Conservation (phyloP, 2,113 vertebrate species). For the Pseudorhombus dupliciocellatus region DNA sequence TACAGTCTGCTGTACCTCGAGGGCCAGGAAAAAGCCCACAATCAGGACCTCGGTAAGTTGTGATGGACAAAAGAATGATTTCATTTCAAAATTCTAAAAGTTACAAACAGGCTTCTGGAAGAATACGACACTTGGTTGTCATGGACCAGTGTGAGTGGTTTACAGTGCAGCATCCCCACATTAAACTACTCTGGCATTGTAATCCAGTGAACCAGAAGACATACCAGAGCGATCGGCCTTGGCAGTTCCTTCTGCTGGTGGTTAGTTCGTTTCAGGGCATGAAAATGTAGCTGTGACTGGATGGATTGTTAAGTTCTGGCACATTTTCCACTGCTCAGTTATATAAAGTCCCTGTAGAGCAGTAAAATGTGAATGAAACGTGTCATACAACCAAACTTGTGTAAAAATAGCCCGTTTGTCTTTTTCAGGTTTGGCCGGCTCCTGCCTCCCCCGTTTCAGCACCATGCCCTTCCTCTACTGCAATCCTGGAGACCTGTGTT, state of each 20-base stretch:
- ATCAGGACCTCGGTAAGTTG: constrained; percentile 94
- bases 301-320: neutral
- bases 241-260: too few species aligned
- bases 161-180: neutral
- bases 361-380: neutral
- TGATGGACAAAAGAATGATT: neutral
- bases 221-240: neutral
- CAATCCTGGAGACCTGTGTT: constrained; percentile 94
- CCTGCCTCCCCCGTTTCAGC: constrained; percentile 92
- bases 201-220: constrained; percentile 14
- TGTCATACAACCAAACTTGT: neutral
- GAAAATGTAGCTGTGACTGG: neutral
- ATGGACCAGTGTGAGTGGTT: neutral
- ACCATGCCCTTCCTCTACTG: constrained; percentile 99
- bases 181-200: constrained; percentile 8
- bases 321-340: neutral
- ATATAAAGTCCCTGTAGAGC: neutral
- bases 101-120: too few species aligned
- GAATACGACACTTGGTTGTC: neutral
- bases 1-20: constrained; percentile 97
- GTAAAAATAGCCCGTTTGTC: neutral
- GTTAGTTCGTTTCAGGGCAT: neutral
- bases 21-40: constrained; percentile 97
- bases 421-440: constrained; percentile 90
- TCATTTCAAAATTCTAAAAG: neutral